Evolutionary conservation across 2,888 invertebrate species (phyloP), one percentile per base, ranked within the genome.

Genomic region (Omphaloscelis lunosa): DNA sequence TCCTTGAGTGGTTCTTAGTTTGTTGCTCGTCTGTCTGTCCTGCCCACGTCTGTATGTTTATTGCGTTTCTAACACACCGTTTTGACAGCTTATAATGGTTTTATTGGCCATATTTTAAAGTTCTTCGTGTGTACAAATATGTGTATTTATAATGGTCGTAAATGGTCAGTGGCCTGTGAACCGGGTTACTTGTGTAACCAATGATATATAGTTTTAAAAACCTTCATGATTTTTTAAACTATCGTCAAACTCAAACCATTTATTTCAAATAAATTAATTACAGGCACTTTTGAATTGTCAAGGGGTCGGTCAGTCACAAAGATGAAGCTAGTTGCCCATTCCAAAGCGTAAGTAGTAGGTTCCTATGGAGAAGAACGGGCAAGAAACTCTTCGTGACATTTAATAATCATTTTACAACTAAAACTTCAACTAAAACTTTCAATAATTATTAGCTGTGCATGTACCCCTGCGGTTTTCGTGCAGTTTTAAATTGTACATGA

Each of bases 21-120:
- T 59, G 77, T 79, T 34, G 34, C 45, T 61, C 59, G 71, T 73
- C 63, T 72, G 59, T 86, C 72, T 75, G 53, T 65, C 51, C 73
- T 41, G 51, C 87, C 87, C 86, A 87, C 87, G 75, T 27, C 7
- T 34, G 23, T 56, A 70, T 80, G 68, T 86, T 86, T 80, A 79
- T 80, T 65, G 34, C 61, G 48, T 63, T 68, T 82, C 59, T 80
- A 85, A 85, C 84, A 85, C 77, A 68, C 58, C 63, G 69, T 80
- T 80, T 82, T 86, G 83, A 80, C 79, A 66, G 51, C 34, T 56
- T 71, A 77, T 85, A 82, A 86, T 87, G 63, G 79, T 72, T 87
- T 87, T 87, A 87, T 86, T 87, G 82, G 66, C 20, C 66, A 73
- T 87, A 87, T 78, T 78, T 87, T 82, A 84, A 69, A 77, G 61